Evolutionary conservation across 2,888 invertebrate genomes (phyloP).

Genomic region (Polydrusus cervinus): DNA sequence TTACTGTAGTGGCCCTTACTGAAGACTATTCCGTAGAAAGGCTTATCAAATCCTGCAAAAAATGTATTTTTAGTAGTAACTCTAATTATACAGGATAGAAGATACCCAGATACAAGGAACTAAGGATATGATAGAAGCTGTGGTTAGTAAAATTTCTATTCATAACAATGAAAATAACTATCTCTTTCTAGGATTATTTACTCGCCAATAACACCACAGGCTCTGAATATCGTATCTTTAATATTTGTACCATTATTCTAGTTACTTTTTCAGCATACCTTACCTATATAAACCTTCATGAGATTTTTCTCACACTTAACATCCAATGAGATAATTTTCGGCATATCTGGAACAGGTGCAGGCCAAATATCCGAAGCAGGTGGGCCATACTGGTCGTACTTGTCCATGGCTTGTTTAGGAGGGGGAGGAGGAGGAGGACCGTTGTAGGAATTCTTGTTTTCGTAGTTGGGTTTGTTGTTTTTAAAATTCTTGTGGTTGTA

Average conservation of each 20-base stretch:
- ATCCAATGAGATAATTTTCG: slow-evolving; percentile 92
- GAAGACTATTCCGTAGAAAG: slow-evolving; percentile 96
- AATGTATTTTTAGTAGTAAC: not conserved
- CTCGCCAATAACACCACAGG: too few species aligned
- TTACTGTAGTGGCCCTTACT: slow-evolving; percentile 96
- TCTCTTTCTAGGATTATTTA: too few species aligned
- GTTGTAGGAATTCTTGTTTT: slow-evolving; percentile 78
- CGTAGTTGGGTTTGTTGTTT: slow-evolving; percentile 69
- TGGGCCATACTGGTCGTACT: slow-evolving; percentile 70
- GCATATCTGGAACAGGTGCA: slow-evolving; percentile 90
- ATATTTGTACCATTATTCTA: too few species aligned
- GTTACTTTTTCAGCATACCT: not conserved
- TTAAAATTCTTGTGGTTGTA: slow-evolving; percentile 73
- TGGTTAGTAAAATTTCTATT: too few species aligned
- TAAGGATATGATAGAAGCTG: too few species aligned
- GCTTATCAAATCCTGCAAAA: slow-evolving; percentile 84
- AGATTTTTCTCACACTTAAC: slow-evolving; percentile 95
- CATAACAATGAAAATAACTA: too few species aligned
- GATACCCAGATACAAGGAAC: too few species aligned
- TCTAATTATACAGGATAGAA: not conserved
- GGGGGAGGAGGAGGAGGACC: slow-evolving; percentile 83
- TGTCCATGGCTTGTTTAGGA: slow-evolving; percentile 69
- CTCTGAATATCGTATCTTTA: too few species aligned
- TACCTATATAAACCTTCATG: slow-evolving; percentile 92
- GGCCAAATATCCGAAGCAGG: slow-evolving; percentile 84